Evolutionary conservation across 2,797 vertebrate species (phyloP).

Genomic region (Eutrigla gurnardus): DNA sequence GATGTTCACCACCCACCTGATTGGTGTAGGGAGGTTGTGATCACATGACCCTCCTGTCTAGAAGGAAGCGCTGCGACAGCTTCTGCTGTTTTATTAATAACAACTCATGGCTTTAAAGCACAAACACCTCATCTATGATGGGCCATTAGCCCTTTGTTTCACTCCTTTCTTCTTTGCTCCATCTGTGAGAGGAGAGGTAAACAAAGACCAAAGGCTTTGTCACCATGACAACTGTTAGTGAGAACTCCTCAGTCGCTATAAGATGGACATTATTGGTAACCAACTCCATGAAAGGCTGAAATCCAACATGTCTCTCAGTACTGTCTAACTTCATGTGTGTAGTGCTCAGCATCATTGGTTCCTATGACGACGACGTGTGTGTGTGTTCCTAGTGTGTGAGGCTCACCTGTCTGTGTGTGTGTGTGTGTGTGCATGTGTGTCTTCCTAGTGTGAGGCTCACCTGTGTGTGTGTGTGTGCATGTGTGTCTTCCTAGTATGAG

Average conservation of each 20-base stretch:
- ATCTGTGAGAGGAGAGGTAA: constrained; percentile 36
- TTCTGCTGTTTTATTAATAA: constrained; percentile 77
- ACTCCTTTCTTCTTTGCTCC: constrained; percentile 46
- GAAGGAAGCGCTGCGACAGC: constrained; percentile 51
- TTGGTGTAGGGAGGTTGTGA: constrained; percentile 41
- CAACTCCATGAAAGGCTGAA: neutral
- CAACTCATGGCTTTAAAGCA: constrained; percentile 64
- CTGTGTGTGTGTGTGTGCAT: too few relatives aligned
- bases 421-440: too few relatives aligned
- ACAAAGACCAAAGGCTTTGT: constrained; percentile 21
- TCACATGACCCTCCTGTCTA: constrained; percentile 46
- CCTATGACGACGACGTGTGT: too few relatives aligned
- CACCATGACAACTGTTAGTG: constrained; percentile 10
- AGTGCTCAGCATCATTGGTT: neutral
- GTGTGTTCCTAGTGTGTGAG: too few relatives aligned
- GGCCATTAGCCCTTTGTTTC: constrained; percentile 67
- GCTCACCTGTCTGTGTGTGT: too few relatives aligned
- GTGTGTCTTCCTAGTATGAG: too few relatives aligned
- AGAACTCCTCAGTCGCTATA: constrained; percentile 5
- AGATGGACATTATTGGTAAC: neutral
- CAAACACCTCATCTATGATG: constrained; percentile 55
- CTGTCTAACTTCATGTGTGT: neutral
- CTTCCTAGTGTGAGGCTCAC: too few relatives aligned
- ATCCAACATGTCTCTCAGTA: neutral
- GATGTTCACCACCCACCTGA: constrained; percentile 27